Conservation (phyloP, 2,888 invertebrate genomes). For the Osedax frankpressi region DNA sequence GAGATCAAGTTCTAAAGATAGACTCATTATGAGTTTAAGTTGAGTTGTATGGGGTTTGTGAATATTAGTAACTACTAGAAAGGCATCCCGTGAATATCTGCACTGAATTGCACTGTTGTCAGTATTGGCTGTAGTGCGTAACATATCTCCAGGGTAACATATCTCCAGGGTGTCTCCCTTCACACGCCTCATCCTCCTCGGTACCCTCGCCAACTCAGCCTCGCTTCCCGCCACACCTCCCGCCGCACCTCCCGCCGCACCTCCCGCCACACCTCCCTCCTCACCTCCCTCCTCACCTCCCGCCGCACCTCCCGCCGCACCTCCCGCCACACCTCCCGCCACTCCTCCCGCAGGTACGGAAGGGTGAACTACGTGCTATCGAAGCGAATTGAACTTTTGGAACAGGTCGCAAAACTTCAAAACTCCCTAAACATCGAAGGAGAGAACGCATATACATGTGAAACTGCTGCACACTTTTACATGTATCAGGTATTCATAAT, state of each 20-base stretch:
- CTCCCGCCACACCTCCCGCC: background rate
- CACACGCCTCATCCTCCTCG: no score
- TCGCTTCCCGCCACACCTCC: background rate
- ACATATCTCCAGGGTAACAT: no score
- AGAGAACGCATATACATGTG: constrained; percentile 68
- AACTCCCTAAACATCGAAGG: constrained; percentile 58
- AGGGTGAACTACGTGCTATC: constrained; percentile 93
- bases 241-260: background rate
- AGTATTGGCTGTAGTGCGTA: no score
- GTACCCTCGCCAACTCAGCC: background rate
- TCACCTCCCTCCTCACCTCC: background rate
- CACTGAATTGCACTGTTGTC: no score
- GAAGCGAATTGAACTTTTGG: constrained; percentile 74
- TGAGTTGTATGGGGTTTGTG: no score
- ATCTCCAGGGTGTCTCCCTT: no score
- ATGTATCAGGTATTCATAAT: constrained; percentile 75
- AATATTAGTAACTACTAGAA: no score
- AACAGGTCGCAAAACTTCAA: constrained; percentile 74
- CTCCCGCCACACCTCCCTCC: background rate
- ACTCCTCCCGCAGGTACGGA: constrained; percentile 61
- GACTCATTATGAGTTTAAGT: no score
- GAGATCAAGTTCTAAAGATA: no score
- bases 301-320: background rate
- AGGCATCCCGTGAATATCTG: no score
- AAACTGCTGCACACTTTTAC: constrained; percentile 94